Conservation (phyloP, 2,888 invertebrate genomes). For the Acanthopleura granulata region DNA sequence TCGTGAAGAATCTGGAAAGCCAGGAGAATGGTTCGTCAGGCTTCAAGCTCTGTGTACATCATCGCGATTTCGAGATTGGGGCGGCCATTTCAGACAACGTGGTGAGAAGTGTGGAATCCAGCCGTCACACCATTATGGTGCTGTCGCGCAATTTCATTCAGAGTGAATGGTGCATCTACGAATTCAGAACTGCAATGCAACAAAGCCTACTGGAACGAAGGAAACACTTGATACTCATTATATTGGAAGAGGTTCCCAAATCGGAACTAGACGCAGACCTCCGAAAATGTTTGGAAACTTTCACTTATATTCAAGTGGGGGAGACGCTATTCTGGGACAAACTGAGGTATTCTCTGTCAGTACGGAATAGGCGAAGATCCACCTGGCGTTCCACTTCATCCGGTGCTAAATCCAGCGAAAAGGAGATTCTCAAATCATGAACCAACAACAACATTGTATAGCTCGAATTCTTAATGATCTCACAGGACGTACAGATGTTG, state of each 20-base stretch:
- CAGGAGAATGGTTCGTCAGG: constrained; percentile 67
- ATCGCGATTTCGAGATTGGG: constrained; percentile 40
- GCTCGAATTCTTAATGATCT: too few relatives aligned
- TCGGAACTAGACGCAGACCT: constrained; percentile 89
- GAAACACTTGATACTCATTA: constrained; percentile 84
- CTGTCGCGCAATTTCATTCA: constrained; percentile 89
- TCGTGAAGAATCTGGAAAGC: constrained; percentile 85
- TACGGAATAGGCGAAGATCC: constrained; percentile 2
- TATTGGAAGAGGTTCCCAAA: constrained; percentile 86
- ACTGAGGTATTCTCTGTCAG: constrained; percentile 84
- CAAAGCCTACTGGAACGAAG: constrained; percentile 81
- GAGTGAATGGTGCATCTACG: constrained; percentile 91
- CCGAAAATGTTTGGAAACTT: constrained; percentile 86
- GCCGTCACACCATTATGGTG: constrained; percentile 87
- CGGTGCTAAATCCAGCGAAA: not conserved
- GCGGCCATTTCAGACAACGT: constrained; percentile 83
- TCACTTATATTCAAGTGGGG: constrained; percentile 86
- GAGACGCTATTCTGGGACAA: constrained; percentile 95
- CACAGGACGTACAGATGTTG: too few relatives aligned
- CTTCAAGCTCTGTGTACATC: constrained; percentile 61
- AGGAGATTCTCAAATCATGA: not conserved
- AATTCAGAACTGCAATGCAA: constrained; percentile 89
- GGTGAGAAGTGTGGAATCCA: constrained; percentile 87
- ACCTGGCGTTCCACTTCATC: not conserved
- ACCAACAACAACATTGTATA: not conserved